These are phyloP conservation scores for Cichladusa arquata DNA, from an alignment of 2,113 vertebrate genomes.

Conservation along the genomic window DNA sequence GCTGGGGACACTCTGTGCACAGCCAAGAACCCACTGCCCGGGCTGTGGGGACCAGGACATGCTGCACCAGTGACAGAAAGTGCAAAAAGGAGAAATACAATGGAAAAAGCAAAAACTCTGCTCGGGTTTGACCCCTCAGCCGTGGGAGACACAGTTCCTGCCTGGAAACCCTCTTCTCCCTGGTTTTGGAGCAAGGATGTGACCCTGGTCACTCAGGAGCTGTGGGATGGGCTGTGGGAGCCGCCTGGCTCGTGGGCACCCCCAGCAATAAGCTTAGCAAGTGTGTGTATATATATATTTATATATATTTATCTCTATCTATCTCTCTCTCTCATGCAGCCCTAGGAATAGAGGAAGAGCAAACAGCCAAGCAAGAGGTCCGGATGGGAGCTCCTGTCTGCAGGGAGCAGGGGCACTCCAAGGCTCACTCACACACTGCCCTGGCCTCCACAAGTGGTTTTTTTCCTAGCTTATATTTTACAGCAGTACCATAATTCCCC, in stretches of 20 bases:
- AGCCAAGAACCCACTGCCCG: not conserved
- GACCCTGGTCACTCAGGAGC: not conserved
- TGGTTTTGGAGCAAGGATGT: not conserved
- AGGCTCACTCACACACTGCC: not conserved
- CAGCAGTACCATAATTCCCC: constrained; percentile 40
- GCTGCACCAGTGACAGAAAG: not conserved
- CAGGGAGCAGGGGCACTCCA: not conserved
- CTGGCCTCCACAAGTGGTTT: not conserved
- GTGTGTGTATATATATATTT: not conserved
- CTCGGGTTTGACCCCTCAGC: not conserved
- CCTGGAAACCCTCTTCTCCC: not conserved
- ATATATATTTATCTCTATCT: not conserved
- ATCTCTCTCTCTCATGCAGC: constrained; percentile 50
- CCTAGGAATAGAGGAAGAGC: constrained; percentile 23
- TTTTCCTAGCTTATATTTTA: not conserved
- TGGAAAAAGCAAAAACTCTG: not conserved
- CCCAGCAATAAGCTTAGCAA: not conserved
- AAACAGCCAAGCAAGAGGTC: constrained; percentile 31
- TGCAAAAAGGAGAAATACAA: not conserved
- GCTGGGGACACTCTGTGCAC: not conserved
- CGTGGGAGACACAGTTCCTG: not conserved
- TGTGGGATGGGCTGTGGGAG: not conserved
- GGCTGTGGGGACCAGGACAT: not conserved
- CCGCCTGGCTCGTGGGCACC: rapidly evolving
- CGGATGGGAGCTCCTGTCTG: not conserved